These are phyloP conservation scores for Clarias gariepinus DNA, from an alignment of 2,113 vertebrate genomes.

Conservation along the genomic window DNA sequence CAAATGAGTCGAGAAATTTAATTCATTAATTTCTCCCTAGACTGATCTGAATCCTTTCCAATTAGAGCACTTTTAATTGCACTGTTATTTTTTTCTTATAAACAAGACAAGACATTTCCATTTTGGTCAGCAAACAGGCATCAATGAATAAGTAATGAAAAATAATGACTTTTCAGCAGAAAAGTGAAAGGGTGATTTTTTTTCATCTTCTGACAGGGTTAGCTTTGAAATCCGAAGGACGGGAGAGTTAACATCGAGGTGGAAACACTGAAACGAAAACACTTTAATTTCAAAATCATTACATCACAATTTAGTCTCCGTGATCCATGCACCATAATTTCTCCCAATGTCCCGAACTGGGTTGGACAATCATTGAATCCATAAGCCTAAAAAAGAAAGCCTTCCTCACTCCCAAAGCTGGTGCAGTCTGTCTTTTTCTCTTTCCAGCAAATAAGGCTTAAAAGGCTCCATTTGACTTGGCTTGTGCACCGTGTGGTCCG, in stretches of 20 bases:
- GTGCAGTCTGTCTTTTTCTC: constrained; percentile 5
- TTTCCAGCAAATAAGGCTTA: constrained; percentile 26
- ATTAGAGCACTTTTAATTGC: constrained; percentile 60
- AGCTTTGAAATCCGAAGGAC: background rate
- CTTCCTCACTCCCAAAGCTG: background rate
- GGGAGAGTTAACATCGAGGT: background rate
- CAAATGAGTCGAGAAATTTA: constrained; percentile 53
- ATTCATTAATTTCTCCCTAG: constrained; percentile 51
- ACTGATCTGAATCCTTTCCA: constrained; percentile 54
- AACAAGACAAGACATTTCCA: constrained; percentile 48
- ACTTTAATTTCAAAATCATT: constrained; percentile 3
- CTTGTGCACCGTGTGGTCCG: constrained; percentile 32
- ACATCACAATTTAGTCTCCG: background rate
- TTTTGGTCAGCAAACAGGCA: constrained; percentile 59
- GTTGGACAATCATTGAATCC: background rate
- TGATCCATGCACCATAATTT: background rate
- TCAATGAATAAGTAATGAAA: constrained; percentile 54
- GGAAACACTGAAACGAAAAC: background rate
- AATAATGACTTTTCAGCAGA: constrained; percentile 40
- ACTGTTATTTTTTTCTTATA: constrained; percentile 44
- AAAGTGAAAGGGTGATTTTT: background rate
- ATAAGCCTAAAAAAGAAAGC: background rate
- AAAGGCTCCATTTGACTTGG: constrained; percentile 37
- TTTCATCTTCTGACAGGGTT: background rate
- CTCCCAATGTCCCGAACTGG: background rate